Percentiles rank a stretch among this genome's conserved stretches.
These are phyloP conservation scores for Scolopax mira DNA, from an alignment of 2,113 vertebrate species.

Conservation along the genomic window DNA sequence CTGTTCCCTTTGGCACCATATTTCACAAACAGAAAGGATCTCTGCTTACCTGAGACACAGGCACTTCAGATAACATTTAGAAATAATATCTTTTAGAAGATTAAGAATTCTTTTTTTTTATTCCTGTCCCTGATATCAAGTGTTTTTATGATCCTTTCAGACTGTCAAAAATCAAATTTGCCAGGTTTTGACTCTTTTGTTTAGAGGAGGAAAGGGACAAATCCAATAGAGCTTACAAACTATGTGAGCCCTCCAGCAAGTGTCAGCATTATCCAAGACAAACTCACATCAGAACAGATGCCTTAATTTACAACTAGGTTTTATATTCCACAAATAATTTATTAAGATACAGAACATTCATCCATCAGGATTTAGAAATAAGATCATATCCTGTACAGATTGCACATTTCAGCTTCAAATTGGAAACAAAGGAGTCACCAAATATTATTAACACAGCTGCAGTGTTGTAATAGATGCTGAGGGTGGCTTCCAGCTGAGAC, in stretches of 20 bases:
- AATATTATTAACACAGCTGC: conserved; percentile 61
- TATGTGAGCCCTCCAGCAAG: conserved; percentile 53
- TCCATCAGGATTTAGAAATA: conserved; percentile 38
- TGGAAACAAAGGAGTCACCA: conserved; percentile 49
- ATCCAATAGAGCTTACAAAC: neutral
- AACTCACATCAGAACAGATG: neutral
- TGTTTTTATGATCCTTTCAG: neutral
- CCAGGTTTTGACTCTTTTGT: neutral
- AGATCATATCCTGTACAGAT: conserved; percentile 37
- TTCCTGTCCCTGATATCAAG: rapidly evolving
- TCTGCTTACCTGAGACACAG: neutral
- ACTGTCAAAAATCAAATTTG: neutral
- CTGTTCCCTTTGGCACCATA: neutral
- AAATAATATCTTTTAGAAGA: neutral
- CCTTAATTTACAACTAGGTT: conserved; percentile 43
- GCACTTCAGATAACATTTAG: neutral
- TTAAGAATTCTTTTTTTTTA: neutral
- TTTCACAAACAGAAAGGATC: neutral
- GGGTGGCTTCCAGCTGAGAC: conserved; percentile 37
- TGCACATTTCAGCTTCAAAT: conserved; percentile 43
- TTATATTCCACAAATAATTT: conserved; percentile 63
- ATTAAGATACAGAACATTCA: conserved; percentile 63
- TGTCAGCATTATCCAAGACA: conserved; percentile 56
- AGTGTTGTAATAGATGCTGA: conserved; percentile 14
- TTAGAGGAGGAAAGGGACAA: neutral